Conservation (phyloP, 2,888 invertebrate genomes). For the Chloromyia formosa region DNA sequence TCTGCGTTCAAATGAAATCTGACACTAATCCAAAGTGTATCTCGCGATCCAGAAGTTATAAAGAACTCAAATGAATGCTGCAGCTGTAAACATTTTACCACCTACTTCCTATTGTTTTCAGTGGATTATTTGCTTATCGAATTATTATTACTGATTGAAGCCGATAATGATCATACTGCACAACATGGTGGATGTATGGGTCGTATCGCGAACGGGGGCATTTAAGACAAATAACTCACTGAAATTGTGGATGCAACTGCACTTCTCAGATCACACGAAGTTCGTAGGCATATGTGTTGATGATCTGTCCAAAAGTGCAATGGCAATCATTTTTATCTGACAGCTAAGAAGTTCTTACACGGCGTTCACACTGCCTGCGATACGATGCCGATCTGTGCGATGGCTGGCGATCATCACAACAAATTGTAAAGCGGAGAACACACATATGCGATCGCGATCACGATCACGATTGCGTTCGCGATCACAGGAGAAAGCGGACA, state of each 20-base stretch:
- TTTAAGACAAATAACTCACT: constrained; percentile 15
- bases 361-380: too few relatives aligned
- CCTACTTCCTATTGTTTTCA: constrained; percentile 38
- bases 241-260: background rate
- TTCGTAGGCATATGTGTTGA: too few relatives aligned
- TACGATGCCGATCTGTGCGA: too few relatives aligned
- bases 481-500: too few relatives aligned
- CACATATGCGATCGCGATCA: too few relatives aligned
- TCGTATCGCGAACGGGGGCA: background rate
- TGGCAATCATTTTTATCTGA: too few relatives aligned
- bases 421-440: too few relatives aligned
- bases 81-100: constrained; percentile 29
- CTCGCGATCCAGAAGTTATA: constrained; percentile 15
- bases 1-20: constrained; percentile 2
- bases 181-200: background rate
- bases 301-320: too few relatives aligned
- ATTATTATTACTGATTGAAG: constrained; percentile 8
- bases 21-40: constrained; percentile 7
- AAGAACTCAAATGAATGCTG: constrained; percentile 18
- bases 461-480: too few relatives aligned
- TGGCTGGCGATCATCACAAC: too few relatives aligned
- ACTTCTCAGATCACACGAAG: background rate
- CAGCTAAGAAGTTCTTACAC: too few relatives aligned
- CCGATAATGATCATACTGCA: constrained; percentile 14
- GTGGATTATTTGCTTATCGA: constrained; percentile 38